These are phyloP conservation scores for Drosophila orosa DNA, from an alignment of 1,140 invertebrate species.

Conservation along the genomic window DNA sequence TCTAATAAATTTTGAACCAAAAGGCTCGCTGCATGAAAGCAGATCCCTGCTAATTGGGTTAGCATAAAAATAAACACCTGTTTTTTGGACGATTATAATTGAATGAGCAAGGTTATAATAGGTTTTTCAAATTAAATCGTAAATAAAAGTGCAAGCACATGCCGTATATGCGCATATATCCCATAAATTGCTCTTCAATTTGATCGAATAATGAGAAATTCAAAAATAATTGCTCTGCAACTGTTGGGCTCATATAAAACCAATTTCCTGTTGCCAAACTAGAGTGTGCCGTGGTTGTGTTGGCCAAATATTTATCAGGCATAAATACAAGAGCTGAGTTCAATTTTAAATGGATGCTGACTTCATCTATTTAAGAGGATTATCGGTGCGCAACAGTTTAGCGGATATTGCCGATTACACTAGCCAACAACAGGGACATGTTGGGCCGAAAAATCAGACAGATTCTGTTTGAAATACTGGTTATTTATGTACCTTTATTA, in stretches of 20 bases:
- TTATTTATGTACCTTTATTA: too few relatives aligned
- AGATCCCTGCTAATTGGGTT: constrained; percentile 20
- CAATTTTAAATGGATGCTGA: constrained; percentile 45
- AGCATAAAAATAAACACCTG: constrained; percentile 7
- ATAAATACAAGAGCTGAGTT: constrained; percentile 40
- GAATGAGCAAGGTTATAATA: constrained; percentile 6
- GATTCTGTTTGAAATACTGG: not conserved
- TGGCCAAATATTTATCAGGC: constrained; percentile 38
- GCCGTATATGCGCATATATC: not conserved
- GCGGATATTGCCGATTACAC: constrained; percentile 28
- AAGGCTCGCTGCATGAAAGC: constrained; percentile 2
- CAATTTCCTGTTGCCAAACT: constrained; percentile 50
- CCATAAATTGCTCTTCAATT: constrained; percentile 27
- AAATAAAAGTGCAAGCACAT: constrained; percentile 3
- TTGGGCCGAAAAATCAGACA: too few relatives aligned
- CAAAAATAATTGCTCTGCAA: constrained; percentile 33
- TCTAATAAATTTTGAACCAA: constrained; percentile 12
- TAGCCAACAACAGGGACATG: not conserved
- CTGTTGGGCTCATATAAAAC: constrained; percentile 33
- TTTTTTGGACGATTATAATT: constrained; percentile 4
- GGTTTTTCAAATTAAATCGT: constrained; percentile 3
- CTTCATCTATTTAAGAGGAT: constrained; percentile 54
- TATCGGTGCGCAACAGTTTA: constrained; percentile 39
- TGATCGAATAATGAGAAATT: constrained; percentile 34
- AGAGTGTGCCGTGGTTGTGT: constrained; percentile 1